phyloP scores from a whole-genome alignment of 2,113 vertebrate genomes.

The Chamaetylas fuelleborni region DNA sequence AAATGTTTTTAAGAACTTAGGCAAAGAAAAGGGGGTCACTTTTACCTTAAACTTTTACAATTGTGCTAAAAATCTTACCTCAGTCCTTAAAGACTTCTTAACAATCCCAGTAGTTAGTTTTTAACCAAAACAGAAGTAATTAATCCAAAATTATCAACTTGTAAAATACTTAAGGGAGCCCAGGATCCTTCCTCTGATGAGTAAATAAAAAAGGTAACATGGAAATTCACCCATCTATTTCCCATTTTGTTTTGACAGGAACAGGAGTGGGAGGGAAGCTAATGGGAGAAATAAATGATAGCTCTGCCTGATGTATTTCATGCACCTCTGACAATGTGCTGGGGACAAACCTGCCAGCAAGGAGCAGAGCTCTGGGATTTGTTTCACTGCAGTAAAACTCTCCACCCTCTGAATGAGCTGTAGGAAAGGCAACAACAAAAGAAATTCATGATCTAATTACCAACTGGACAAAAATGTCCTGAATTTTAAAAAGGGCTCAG shows the following conservation, averaged over 20 bases:
- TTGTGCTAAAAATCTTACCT: not conserved
- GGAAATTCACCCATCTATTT: not conserved
- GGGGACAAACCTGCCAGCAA: not conserved
- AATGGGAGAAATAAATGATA: not conserved
- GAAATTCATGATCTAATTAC: constrained; percentile 50
- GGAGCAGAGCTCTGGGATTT: not conserved
- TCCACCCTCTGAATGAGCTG: constrained; percentile 22
- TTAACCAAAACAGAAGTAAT: not conserved
- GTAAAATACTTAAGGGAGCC: not conserved
- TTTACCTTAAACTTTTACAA: not conserved
- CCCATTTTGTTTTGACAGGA: not conserved
- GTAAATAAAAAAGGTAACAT: not conserved
- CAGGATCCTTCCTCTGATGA: not conserved
- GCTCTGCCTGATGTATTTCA: not conserved
- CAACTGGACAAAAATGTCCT: not conserved
- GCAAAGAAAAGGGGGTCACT: not conserved
- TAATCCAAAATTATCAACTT: not conserved
- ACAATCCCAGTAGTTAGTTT: not conserved
- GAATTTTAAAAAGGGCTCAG: constrained; percentile 11
- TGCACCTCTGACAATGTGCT: not conserved
- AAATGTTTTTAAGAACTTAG: not conserved
- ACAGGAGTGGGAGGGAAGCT: rapidly evolving
- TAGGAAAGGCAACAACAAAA: constrained; percentile 19
- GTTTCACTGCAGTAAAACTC: not conserved
- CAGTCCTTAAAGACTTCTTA: not conserved